Base-by-base conservation (phyloP, 2,797 vertebrate genomes). In the Neomorphus geoffroyi region DNA sequence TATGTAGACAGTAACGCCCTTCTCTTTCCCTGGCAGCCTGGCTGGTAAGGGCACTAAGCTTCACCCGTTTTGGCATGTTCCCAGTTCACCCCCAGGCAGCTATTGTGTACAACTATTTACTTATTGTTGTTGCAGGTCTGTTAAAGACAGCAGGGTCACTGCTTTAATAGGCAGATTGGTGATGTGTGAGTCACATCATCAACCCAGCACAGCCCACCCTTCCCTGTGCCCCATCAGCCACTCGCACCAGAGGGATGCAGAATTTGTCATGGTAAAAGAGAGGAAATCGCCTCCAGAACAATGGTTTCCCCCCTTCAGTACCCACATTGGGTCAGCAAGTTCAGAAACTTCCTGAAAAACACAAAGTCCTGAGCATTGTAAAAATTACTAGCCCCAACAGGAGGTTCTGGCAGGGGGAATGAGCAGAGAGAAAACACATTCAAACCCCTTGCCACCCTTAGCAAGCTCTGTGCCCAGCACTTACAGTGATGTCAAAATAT, bases 321-420 rank as follows among this genome's bases (percentile, higher is more conserved):
- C 18, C n/a, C 56, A 35, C 0, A 0, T 30, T 90, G 35, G 46
- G 35, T 67, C 58, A 84, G 58, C 74, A 86, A 81, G 14, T 81
- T 90, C 70, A 86, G 86, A 79, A 94, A 84, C 80, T 86, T 95
- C 80, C 88, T 78, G 66, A 56, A 93, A 80, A 93, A 86, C 50
- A 80, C 46, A 18, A 86, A 78, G 70, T 93, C 53, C 53, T 61
- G 28, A 82, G 80, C 39, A 41, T n/a, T 81, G 66, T 41, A 70
- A 74, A 72, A 45, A 51, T 26, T 80, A 54, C 51, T 84, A 24
- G 1, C 2, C 45, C 35, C 51, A 70, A 45, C 14, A 14, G 73
- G 62, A 79, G 72, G 32, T 33, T 79, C 66, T n/a, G 70, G 39
- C 11, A 22, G 62, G 18, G 30, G 57, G 53, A 83, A 33, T 4